Evolutionary conservation across 2,888 invertebrate genomes (phyloP).

Genomic region (Leucophora obtusa): DNA sequence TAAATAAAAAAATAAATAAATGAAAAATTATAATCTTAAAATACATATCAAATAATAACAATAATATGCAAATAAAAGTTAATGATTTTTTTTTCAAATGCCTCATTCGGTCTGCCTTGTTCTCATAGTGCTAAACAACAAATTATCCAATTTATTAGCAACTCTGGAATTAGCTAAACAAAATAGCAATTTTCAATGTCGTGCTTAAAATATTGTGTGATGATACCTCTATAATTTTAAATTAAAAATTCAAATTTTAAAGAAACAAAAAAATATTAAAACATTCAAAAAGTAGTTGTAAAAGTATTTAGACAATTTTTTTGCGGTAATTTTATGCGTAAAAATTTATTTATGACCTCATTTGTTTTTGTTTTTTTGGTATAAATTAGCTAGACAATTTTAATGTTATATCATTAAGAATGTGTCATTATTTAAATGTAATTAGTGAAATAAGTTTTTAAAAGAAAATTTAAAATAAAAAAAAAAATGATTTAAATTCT

Average conservation of each 20-base stretch:
- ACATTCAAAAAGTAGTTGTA: not conserved
- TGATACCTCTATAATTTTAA: not conserved
- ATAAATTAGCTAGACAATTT: conserved; percentile 36
- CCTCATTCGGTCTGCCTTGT: not conserved
- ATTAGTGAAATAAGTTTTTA: conserved; percentile 21
- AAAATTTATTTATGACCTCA: conserved; percentile 35
- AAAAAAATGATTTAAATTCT: no score
- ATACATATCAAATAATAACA: not conserved
- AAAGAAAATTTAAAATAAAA: conserved; percentile 12
- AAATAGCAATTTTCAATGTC: conserved; percentile 30
- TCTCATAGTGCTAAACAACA: not conserved
- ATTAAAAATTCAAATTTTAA: not conserved
- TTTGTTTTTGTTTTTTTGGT: conserved; percentile 19
- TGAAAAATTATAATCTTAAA: not conserved
- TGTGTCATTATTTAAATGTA: conserved; percentile 13
- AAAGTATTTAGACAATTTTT: not conserved
- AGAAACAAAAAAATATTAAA: not conserved
- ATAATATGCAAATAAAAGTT: not conserved
- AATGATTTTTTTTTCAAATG: not conserved
- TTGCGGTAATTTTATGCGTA: not conserved
- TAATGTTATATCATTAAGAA: conserved; percentile 10
- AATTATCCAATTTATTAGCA: conserved; percentile 10
- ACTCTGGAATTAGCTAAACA: not conserved
- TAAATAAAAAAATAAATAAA: not conserved
- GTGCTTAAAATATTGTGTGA: conserved; percentile 24